A percentile compares a stretch with the other conserved stretches of the same genome.
Evolutionary conservation across 2,797 vertebrate species (phyloP).

Genomic region (Semotilus atromaculatus): DNA sequence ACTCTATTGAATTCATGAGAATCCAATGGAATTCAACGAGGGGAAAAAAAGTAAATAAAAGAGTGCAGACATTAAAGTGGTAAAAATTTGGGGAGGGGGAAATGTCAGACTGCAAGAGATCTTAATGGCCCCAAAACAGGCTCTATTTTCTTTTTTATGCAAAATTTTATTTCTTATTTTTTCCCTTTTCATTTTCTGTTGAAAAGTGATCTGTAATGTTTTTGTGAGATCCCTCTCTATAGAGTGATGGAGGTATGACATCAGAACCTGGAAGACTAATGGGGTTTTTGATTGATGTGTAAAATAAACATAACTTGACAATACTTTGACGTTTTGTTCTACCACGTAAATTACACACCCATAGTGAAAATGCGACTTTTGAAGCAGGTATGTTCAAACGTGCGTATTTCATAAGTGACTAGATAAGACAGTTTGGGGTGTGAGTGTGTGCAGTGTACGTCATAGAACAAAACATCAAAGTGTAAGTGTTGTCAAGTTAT

Average conservation of each 20-base stretch:
- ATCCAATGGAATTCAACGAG: not conserved
- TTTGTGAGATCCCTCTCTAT: not conserved
- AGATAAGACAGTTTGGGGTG: not conserved
- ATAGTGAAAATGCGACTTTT: not conserved
- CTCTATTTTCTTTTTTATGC: not conserved
- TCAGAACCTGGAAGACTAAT: not conserved
- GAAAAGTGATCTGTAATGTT: not conserved
- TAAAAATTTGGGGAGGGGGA: not conserved
- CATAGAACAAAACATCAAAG: not conserved
- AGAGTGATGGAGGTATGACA: not conserved
- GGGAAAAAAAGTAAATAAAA: not conserved
- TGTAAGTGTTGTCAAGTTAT: not conserved
- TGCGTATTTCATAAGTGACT: not conserved
- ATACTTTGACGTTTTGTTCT: not conserved
- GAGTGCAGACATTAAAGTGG: not conserved
- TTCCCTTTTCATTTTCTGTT: not conserved
- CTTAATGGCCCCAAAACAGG: not conserved
- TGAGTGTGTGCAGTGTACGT: not conserved
- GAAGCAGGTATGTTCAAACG: not conserved
- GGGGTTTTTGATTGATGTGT: no score
- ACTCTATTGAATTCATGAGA: not conserved
- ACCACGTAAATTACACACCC: not conserved
- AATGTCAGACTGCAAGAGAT: not conserved
- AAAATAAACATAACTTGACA: no score
- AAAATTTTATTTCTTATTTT: not conserved